Evolutionary conservation across 2,797 vertebrate genomes (phyloP), one percentile per base, ranked within the genome.

Genomic region (Eutrigla gurnardus): DNA sequence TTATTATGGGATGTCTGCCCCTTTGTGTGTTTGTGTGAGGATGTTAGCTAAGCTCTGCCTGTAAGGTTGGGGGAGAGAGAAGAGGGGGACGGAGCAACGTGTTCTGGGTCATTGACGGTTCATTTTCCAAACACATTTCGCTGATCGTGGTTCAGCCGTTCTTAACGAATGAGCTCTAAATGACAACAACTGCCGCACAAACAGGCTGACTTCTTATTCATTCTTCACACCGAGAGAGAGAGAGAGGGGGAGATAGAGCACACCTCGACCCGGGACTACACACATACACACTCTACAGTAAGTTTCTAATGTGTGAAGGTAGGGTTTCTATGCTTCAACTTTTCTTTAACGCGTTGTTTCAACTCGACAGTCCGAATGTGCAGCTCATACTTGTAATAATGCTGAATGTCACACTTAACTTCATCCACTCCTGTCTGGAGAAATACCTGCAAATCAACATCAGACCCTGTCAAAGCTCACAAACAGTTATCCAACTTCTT

Each of bases 1-100:
- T 94, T 95, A 95, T 95, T 96, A 95, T 95, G 95, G 95, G 95
- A 95, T 96, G 95, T 92, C 93, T 94, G 93, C 93, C 94, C 94
- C 92, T 96, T 95, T 96, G 94, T 96, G 94, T 95, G 93, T 94
- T 93, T 93, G 93, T 93, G 93, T 91, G 94, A 93, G 91, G 94
- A 94, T 93, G 94, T 94, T 94, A 92, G 95, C 94, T 94, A 91
- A 92, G 91, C 91, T 85, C 40, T 91, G 92, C 89, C 85, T 92
- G 85, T 92, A 70, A 93, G 93, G 92, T 70, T 88, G 91, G 91
- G 93, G 91, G 81, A 80, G 78, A 84, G 85, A 88, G 79, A 84
- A 84, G 86, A 88, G 91, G 92, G 92, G 92, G 79, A 88, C 88
- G 77, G 92, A 88, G 88, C 91, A 84, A 85, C 94, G 92, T 91